phyloP scores from a whole-genome alignment of 2,113 vertebrate species.

The Piliocolobus tephrosceles region DNA sequence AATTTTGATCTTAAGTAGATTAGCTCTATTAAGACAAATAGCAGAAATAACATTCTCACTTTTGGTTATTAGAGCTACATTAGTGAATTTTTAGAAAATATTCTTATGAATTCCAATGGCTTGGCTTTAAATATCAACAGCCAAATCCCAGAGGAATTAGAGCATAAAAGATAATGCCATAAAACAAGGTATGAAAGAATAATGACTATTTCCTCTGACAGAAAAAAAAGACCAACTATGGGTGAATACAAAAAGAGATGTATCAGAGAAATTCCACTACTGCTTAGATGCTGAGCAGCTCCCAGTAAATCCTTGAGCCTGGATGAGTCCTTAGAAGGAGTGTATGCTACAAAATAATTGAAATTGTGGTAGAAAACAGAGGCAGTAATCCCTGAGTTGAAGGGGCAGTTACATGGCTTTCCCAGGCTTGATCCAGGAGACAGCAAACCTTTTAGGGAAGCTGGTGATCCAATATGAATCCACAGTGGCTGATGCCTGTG shows the following conservation, averaged over 20 bases:
- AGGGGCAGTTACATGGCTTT: neutral
- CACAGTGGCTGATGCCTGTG: neutral
- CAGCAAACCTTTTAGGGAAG: neutral
- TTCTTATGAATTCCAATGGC: neutral
- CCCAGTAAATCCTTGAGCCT: neutral
- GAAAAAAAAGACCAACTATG: neutral
- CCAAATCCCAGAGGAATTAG: neutral
- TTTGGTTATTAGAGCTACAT: neutral
- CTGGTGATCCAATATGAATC: neutral
- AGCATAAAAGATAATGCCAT: neutral
- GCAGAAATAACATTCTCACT: neutral
- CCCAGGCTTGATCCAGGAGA: neutral
- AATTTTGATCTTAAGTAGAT: neutral
- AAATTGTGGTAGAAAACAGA: neutral
- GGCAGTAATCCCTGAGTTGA: neutral
- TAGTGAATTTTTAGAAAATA: neutral
- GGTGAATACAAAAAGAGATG: neutral
- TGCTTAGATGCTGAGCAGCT: neutral
- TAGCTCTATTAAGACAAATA: neutral
- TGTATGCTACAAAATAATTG: neutral
- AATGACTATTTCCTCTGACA: neutral
- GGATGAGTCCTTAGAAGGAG: neutral
- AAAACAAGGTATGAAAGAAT: neutral
- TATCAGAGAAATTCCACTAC: neutral
- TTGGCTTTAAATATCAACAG: constrained; percentile 39